These are phyloP conservation scores for Scaptomyza montana DNA, from an alignment of 1,140 invertebrate species.

Conservation along the genomic window DNA sequence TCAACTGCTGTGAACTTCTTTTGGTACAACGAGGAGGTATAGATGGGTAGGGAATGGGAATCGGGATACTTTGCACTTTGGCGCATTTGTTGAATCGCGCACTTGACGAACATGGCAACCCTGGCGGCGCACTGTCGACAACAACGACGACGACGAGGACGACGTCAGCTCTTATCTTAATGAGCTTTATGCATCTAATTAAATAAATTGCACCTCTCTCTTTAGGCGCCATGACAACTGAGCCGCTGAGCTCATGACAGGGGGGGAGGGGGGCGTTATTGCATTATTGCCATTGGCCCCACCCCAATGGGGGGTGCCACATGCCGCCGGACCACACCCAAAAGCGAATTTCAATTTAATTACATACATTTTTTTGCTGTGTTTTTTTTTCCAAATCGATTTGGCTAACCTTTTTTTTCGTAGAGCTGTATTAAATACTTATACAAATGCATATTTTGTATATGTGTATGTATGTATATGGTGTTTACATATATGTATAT, in stretches of 20 bases:
- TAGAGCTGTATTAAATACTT: conserved; percentile 35
- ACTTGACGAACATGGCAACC: conserved; percentile 63
- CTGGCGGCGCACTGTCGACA: neutral
- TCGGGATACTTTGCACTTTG: conserved; percentile 58
- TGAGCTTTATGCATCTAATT: conserved; percentile 83
- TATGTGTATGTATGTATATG: conserved; percentile 27
- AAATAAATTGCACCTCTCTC: conserved; percentile 79
- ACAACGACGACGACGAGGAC: conserved; percentile 12
- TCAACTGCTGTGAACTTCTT: conserved; percentile 44
- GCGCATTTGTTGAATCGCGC: conserved; percentile 80
- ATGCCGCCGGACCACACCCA: conserved; percentile 48
- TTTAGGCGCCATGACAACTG: conserved; percentile 68
- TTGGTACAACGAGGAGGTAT: neutral
- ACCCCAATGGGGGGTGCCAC: conserved; percentile 42
- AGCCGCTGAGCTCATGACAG: conserved; percentile 1
- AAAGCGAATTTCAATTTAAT: conserved; percentile 77
- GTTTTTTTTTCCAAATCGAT: conserved; percentile 64
- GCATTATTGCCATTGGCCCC: conserved; percentile 33
- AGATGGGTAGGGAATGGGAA: neutral
- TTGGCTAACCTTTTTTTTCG: conserved; percentile 68
- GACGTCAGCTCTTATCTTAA: conserved; percentile 77
- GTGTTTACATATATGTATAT: conserved; percentile 28
- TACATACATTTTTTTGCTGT: conserved; percentile 60
- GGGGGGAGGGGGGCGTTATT: conserved; percentile 4
- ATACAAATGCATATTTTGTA: conserved; percentile 4